Evolutionary conservation across 1,140 invertebrate genomes (phyloP), one percentile per base, ranked within the genome.

Genomic region (Samia ricini): DNA sequence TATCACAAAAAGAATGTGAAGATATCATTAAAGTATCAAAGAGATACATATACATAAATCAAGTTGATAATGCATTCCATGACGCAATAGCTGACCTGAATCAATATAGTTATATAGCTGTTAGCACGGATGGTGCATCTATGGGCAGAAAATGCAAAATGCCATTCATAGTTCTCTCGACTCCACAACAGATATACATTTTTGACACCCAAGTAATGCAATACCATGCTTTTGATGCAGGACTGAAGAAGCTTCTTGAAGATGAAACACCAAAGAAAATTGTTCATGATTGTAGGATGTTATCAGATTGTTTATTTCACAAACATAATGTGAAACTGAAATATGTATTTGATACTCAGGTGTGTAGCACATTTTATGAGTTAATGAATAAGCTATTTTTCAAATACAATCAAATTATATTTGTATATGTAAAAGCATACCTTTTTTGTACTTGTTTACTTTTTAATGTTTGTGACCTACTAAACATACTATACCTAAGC

Each of bases 341-440:
- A 23, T 88, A 87, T 62, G 81, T 92, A 42, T 92, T 91, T 84
- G 91, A 92, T 73, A 91, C 90, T 63, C 90, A 91, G 82, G 91
- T 91, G 75, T 33, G 24, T 57, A 26, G 0, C 12, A 42, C 33
- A 42, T 42, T 15, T 12, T 42, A 15, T 15, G 1, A 26, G 3
- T 26, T 26, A 26, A 26, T 26, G 8, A 26, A 26, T 26, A 26
- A 8, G 26, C 3, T 26, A n/a, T n/a, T n/a, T n/a, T n/a, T n/a
- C n/a, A n/a, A n/a, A n/a, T n/a, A n/a, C n/a, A n/a, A n/a, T n/a
- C n/a, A n/a, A n/a, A n/a, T n/a, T n/a, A n/a, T n/a, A n/a, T n/a
- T n/a, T n/a, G n/a, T n/a, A n/a, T n/a, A n/a, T n/a, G n/a, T n/a
- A n/a, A n/a, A n/a, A n/a, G n/a, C n/a, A n/a, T n/a, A n/a, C n/a